These are phyloP conservation scores for Trisateles emortualis DNA, from an alignment of 2,888 invertebrate genomes.

Conservation along the genomic window DNA sequence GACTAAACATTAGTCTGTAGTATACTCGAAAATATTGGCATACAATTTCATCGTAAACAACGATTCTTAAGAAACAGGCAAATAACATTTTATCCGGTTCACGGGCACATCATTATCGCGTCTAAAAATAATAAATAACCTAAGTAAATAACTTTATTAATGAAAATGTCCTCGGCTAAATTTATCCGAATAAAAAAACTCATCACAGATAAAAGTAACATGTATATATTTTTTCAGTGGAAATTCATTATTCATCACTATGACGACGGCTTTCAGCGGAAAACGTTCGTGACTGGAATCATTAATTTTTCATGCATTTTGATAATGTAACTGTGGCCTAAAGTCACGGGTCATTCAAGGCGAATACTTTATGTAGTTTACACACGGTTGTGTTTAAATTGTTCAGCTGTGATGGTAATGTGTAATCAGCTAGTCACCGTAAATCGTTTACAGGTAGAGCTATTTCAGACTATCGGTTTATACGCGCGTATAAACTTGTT, in stretches of 20 bases:
- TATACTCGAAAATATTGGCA: no score
- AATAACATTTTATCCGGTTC: no score
- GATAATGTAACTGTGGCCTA: constrained; percentile 41
- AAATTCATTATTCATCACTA: constrained; percentile 27
- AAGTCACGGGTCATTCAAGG: constrained; percentile 35
- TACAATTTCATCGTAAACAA: no score
- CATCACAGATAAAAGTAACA: constrained; percentile 14
- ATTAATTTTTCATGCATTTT: constrained; percentile 55
- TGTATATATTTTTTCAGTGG: constrained; percentile 9
- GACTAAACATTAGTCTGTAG: no score
- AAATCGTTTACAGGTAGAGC: neutral
- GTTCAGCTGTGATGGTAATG: neutral
- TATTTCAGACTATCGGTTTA: no score
- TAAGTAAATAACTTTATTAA: neutral
- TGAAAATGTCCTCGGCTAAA: constrained; percentile 3
- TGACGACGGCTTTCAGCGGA: constrained; percentile 49
- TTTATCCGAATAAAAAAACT: constrained; percentile 18
- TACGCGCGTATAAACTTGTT: no score
- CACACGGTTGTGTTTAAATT: constrained; percentile 12
- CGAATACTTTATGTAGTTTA: constrained; percentile 28
- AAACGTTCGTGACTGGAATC: constrained; percentile 53
- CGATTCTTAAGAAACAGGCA: no score
- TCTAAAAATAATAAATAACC: constrained; percentile 15
- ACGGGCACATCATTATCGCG: neutral
- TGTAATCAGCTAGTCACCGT: constrained; percentile 5